Evolutionary conservation across 2,888 invertebrate species (phyloP), one percentile per base, ranked within the genome.

Genomic region (Morinoia aosen): DNA sequence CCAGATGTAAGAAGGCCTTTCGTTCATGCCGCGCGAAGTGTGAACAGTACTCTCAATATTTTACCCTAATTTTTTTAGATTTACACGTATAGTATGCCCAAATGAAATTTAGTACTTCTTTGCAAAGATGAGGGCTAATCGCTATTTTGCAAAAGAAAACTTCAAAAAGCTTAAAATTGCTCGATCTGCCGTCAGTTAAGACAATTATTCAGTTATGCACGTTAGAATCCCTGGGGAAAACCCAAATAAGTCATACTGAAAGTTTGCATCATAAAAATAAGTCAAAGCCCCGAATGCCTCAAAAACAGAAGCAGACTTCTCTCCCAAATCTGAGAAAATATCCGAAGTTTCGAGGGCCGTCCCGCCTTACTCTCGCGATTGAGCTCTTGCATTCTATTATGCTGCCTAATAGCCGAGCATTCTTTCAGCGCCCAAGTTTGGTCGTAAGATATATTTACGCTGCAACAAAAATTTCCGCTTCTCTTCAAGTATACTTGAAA

Each of bases 301-400:
- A 76, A 76, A 61, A 76, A 76, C 76, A 25, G 76, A 76, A 76
- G 33, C 76, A 16, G 76, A 76, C 76, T 76, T 76, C 76, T 76
- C 76, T 76, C 33, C 33, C 76, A 76, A 76, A 76, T 76, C 76
- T 76, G 76, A 76, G 76, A 76, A 76, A 76, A 76, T 76, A 76
- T 76, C 33, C 76, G 2, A 76, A 76, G 76, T 76, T 76, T 76
- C 25, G 76, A 76, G 76, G 76, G 76, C 76, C 25, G 76, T 33
- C 76, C 11, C 12, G 90, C 40, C 58, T 58, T 33, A 56, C 58
- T 48, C 57, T 57, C 10, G 57, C 57, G 56, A 93, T 93, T 93
- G 93, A 93, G 93, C 93, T 57, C 93, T 57, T 33, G 93, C 57
- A 93, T 93, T 93, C 93, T 93, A 93, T 93, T 93, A 93, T 93